These are phyloP conservation scores for Pteria penguin DNA, from an alignment of 2,888 invertebrate genomes.

Conservation along the genomic window DNA sequence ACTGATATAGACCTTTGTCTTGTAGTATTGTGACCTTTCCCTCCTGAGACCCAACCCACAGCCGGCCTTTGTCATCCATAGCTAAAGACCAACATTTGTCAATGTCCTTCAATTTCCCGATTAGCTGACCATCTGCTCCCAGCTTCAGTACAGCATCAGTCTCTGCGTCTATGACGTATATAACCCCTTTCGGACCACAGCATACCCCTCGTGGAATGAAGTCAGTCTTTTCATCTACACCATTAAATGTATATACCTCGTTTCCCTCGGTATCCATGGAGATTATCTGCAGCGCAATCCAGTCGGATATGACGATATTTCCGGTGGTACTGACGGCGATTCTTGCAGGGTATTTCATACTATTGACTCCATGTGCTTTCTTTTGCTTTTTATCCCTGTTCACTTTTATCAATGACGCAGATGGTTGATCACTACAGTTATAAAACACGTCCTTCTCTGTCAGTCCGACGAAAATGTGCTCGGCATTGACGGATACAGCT, in stretches of 20 bases:
- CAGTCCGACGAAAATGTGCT: constrained; percentile 16
- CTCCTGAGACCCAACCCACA: constrained; percentile 38
- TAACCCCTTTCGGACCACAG: constrained; percentile 5
- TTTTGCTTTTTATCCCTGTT: background rate
- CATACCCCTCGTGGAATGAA: constrained; percentile 40
- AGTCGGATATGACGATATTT: constrained; percentile 27
- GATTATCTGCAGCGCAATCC: constrained; percentile 23
- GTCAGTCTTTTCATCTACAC: background rate
- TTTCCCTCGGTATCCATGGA: constrained; percentile 19
- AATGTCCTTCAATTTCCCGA: constrained; percentile 1
- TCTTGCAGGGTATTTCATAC: constrained; percentile 36
- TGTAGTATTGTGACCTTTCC: constrained; percentile 18
- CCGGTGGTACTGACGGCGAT: constrained; percentile 13
- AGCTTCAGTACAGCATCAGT: constrained; percentile 19
- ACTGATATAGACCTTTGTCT: too few species aligned
- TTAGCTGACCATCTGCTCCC: constrained; percentile 8
- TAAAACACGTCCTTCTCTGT: constrained; percentile 40
- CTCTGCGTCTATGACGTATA: constrained; percentile 30
- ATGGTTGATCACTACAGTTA: constrained; percentile 11
- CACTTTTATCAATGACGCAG: constrained; percentile 18
- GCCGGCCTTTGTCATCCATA: constrained; percentile 13
- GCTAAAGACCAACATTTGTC: constrained; percentile 32
- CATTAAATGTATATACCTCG: constrained; percentile 16
- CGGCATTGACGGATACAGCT: background rate
- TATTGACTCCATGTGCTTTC: constrained; percentile 9